Conservation (phyloP, 2,113 vertebrate species). For the Stegostoma tigrinum region DNA sequence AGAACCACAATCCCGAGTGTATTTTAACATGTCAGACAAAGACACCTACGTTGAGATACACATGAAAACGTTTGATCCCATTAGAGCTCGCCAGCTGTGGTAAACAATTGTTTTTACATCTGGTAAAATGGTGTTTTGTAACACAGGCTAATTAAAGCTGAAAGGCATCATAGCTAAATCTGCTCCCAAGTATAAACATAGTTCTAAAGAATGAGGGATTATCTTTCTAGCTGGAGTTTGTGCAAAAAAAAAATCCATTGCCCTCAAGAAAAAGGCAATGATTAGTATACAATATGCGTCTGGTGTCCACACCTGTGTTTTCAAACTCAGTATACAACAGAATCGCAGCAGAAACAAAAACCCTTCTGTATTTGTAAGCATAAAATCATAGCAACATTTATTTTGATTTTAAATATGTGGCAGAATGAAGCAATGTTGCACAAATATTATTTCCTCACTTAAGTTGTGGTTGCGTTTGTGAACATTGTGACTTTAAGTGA, state of each 20-base stretch:
- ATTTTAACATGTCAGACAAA: not conserved
- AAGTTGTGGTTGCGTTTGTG: too few relatives aligned
- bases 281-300: not conserved
- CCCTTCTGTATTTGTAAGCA: not conserved
- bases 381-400: not conserved
- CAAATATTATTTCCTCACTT: not conserved
- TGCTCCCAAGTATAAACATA: not conserved
- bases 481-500: too few relatives aligned
- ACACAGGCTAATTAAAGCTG: constrained; percentile 16
- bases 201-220: too few relatives aligned
- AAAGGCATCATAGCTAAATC: not conserved
- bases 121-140: not conserved
- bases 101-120: constrained; percentile 12
- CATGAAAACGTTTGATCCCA: not conserved
- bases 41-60: not conserved
- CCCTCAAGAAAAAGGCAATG: not conserved
- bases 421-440: not conserved
- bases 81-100: not conserved
- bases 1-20: not conserved
- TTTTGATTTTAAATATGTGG: not conserved
- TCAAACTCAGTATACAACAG: not conserved
- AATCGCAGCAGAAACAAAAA: not conserved
- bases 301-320: not conserved
- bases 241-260: not conserved
- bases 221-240: not conserved